These are phyloP conservation scores for Drosophila neonasuta DNA, from an alignment of 2,888 invertebrate genomes.

Conservation along the genomic window DNA sequence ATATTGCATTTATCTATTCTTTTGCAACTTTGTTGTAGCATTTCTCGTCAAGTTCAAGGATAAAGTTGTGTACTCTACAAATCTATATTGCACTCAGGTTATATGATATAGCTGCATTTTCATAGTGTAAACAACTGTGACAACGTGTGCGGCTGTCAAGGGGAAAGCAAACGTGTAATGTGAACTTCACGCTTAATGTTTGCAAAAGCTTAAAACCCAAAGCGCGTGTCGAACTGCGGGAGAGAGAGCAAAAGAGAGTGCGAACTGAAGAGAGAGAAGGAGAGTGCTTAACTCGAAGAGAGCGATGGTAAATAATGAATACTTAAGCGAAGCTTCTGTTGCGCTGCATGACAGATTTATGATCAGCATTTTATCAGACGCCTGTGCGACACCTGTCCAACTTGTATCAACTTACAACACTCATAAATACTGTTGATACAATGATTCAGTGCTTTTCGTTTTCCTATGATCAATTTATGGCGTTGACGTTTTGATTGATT, in stretches of 20 bases:
- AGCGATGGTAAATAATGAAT: constrained; percentile 9
- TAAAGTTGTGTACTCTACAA: neutral
- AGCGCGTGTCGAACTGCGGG: neutral
- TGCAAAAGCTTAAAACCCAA: constrained; percentile 21
- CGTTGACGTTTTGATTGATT: constrained; percentile 59
- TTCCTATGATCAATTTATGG: constrained; percentile 56
- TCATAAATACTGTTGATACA: constrained; percentile 40
- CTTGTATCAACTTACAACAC: constrained; percentile 51
- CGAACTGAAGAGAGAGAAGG: neutral
- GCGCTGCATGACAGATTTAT: constrained; percentile 46
- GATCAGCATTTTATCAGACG: constrained; percentile 25
- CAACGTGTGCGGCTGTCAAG: constrained; percentile 12
- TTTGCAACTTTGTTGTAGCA: neutral
- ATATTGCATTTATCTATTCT: neutral
- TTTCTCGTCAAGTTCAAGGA: constrained; percentile 13
- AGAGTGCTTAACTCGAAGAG: neutral
- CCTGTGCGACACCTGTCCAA: constrained; percentile 41
- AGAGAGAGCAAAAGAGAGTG: neutral
- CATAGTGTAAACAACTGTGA: constrained; percentile 7
- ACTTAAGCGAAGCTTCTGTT: constrained; percentile 16
- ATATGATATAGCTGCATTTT: neutral
- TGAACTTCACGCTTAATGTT: constrained; percentile 27
- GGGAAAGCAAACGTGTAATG: constrained; percentile 21
- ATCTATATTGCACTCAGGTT: neutral
- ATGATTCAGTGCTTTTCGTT: constrained; percentile 2